These are phyloP conservation scores for Trichonephila inaurata DNA, from an alignment of 1,140 invertebrate genomes.

Conservation along the genomic window DNA sequence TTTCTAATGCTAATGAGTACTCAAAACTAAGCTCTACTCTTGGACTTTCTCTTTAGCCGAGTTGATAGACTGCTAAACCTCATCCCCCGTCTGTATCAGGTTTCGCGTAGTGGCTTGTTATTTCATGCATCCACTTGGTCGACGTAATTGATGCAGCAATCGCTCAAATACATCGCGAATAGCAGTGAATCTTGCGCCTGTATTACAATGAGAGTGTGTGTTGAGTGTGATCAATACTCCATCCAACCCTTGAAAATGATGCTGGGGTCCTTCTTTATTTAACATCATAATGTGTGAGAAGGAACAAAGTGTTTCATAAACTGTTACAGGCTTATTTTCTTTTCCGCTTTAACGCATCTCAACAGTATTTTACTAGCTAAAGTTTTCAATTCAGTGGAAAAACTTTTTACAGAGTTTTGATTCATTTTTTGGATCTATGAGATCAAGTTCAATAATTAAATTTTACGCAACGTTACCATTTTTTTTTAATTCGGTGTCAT, in stretches of 20 bases:
- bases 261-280: not conserved
- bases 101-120: constrained; percentile 8
- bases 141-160: constrained; percentile 30
- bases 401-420: too few species aligned
- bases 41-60: not conserved
- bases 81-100: not conserved
- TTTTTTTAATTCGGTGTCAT: too few species aligned
- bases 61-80: not conserved
- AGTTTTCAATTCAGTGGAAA: too few species aligned
- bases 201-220: constrained; percentile 11
- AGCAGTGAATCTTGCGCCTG: constrained; percentile 13
- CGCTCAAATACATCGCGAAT: constrained; percentile 18
- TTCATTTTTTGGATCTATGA: too few species aligned
- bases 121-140: not conserved
- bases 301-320: not conserved
- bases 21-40: constrained; percentile 15
- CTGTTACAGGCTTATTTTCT: not conserved
- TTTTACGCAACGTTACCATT: too few species aligned
- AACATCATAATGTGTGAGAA: not conserved
- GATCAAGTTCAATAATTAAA: too few species aligned
- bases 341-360: too few species aligned
- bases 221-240: not conserved
- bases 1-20: not conserved
- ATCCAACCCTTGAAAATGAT: constrained; percentile 18
- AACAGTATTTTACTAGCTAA: too few species aligned